phyloP scores from a whole-genome alignment of 2,113 vertebrate genomes.

The Connochaetes taurinus region DNA sequence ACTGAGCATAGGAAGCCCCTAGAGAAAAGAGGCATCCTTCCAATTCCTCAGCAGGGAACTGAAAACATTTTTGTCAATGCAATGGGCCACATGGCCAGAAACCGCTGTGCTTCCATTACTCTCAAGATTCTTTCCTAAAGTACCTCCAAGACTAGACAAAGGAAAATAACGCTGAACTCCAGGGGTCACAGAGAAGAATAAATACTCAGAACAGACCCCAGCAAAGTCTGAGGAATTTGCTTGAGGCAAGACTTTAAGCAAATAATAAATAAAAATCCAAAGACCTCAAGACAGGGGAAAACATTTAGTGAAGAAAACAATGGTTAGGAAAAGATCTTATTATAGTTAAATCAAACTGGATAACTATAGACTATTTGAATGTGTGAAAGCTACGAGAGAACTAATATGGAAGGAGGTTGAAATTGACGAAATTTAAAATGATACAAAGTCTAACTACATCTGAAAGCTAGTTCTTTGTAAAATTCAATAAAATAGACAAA shows the following conservation, averaged over 20 bases:
- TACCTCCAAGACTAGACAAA: background rate
- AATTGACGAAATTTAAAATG: background rate
- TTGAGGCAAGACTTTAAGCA: background rate
- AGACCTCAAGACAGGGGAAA: background rate
- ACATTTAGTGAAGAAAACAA: background rate
- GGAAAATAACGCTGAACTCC: background rate
- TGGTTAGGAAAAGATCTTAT: background rate
- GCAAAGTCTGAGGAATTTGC: background rate
- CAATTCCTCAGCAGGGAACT: background rate
- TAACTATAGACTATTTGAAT: background rate
- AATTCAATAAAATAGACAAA: background rate
- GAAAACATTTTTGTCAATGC: background rate
- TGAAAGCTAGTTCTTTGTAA: background rate
- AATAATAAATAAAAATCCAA: background rate
- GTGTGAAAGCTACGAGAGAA: background rate
- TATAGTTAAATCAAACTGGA: background rate
- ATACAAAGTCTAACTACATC: background rate
- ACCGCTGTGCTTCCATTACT: background rate
- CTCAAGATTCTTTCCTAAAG: background rate
- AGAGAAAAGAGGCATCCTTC: background rate
- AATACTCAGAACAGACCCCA: background rate
- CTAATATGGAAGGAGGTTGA: background rate
- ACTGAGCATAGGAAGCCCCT: background rate
- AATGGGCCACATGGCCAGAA: background rate
- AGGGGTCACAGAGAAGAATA: background rate